These are phyloP conservation scores for Callopanchax toddi DNA, from an alignment of 2,113 vertebrate genomes.

Conservation along the genomic window DNA sequence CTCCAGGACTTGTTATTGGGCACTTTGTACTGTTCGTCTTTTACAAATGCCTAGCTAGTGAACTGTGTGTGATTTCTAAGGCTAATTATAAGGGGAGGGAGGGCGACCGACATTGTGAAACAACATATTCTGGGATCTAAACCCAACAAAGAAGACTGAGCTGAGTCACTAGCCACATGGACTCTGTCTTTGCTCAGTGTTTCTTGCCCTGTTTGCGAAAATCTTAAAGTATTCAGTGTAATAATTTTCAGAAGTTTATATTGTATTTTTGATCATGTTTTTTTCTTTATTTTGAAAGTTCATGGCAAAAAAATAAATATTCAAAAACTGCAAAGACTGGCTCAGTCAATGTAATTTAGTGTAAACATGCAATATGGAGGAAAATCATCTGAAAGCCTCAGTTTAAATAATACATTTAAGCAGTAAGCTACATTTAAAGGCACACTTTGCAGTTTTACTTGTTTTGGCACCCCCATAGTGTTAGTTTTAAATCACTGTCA, in stretches of 20 bases:
- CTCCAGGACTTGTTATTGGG: conserved; percentile 57
- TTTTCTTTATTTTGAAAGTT: conserved; percentile 70
- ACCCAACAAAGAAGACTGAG: conserved; percentile 54
- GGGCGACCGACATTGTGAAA: conserved; percentile 55
- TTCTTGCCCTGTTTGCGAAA: conserved; percentile 71
- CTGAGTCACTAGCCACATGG: conserved; percentile 53
- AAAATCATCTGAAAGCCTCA: too few species aligned
- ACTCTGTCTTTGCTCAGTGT: conserved; percentile 69
- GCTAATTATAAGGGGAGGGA: conserved; percentile 15
- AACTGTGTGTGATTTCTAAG: conserved; percentile 60
- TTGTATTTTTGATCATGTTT: conserved; percentile 80
- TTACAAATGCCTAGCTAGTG: conserved; percentile 62
- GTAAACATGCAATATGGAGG: too few species aligned
- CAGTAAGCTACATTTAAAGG: too few species aligned
- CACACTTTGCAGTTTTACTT: too few species aligned
- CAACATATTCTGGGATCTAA: conserved; percentile 59
- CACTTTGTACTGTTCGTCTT: conserved; percentile 67
- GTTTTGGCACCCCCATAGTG: too few species aligned
- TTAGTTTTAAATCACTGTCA: too few species aligned
- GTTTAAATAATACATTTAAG: too few species aligned
- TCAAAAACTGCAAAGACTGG: conserved; percentile 57
- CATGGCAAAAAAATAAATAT: conserved; percentile 76
- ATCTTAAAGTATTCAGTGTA: conserved; percentile 57
- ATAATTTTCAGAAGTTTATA: conserved; percentile 81
- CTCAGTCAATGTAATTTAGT: conserved; percentile 34